phyloP scores from a whole-genome alignment of 2,113 vertebrate species.

The Tichodroma muraria region DNA sequence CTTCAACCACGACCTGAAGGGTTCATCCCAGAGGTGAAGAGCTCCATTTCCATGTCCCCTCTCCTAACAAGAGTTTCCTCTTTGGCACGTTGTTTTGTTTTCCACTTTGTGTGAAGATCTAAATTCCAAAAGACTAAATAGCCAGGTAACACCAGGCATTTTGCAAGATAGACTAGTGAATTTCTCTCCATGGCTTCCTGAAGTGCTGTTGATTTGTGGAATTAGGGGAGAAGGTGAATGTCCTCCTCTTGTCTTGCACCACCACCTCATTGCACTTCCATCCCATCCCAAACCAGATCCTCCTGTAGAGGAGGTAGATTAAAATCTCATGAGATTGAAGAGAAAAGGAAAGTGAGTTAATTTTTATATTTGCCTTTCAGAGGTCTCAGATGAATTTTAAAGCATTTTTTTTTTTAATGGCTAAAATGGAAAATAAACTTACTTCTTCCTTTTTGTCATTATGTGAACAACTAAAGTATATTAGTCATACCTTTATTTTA shows the following conservation, averaged over 20 bases:
- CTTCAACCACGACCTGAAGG: neutral
- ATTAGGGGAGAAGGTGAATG: neutral
- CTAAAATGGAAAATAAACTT: neutral
- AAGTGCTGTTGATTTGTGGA: neutral
- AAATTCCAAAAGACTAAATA: neutral
- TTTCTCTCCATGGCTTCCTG: neutral
- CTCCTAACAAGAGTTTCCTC: neutral
- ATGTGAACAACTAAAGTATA: neutral
- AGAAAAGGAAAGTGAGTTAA: neutral
- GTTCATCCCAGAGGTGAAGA: neutral
- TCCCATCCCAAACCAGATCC: neutral
- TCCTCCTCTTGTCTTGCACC: neutral
- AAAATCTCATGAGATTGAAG: neutral
- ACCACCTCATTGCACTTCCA: neutral
- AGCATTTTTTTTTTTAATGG: neutral
- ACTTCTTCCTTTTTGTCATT: neutral
- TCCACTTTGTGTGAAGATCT: neutral
- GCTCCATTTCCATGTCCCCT: neutral
- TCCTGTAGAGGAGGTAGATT: neutral
- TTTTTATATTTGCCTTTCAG: neutral
- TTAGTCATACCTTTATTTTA: neutral
- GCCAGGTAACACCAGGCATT: neutral
- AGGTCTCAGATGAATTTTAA: neutral
- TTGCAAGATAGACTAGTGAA: neutral
- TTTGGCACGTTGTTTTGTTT: neutral